Evolutionary conservation across 2,797 vertebrate species (phyloP).

Genomic region (Synaphobranchus kaupii): DNA sequence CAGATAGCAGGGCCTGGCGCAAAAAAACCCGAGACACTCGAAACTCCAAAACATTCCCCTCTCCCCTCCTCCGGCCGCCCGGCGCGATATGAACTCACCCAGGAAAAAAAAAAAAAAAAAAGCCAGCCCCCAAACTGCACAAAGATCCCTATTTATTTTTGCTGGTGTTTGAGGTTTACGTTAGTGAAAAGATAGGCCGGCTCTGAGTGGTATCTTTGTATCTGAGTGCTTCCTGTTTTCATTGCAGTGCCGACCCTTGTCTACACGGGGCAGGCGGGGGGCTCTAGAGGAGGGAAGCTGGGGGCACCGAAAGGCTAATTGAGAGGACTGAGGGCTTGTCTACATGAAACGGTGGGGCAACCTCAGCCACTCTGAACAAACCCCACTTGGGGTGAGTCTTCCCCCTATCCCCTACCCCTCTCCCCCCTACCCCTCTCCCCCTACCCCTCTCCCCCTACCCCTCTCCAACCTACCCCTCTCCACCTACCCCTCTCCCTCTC

Average conservation of each 20-base stretch:
- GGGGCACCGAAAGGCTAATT: conserved; percentile 83
- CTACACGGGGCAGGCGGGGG: conserved; percentile 71
- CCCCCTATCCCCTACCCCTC: conserved; percentile 52
- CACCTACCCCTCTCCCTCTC: conserved; percentile 19
- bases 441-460: no score
- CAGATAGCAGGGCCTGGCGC: neutral
- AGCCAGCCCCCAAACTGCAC: conserved; percentile 47
- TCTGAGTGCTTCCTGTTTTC: conserved; percentile 57
- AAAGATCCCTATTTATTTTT: conserved; percentile 73
- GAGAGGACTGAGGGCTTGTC: conserved; percentile 80
- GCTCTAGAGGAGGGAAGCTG: conserved; percentile 47
- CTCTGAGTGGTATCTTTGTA: conserved; percentile 82
- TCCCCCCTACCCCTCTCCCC: no score
- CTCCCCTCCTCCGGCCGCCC: conserved; percentile 23
- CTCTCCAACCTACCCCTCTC: no score
- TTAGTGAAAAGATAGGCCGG: conserved; percentile 72
- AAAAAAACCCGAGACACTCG: neutral
- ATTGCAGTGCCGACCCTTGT: conserved; percentile 83
- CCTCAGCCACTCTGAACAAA: conserved; percentile 71
- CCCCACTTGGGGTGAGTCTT: conserved; percentile 59
- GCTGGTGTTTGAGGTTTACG: conserved; percentile 72
- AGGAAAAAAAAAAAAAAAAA: neutral
- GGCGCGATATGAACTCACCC: conserved; percentile 24
- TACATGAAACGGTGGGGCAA: conserved; percentile 72
- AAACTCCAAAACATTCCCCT: neutral